Conservation (phyloP, 2,113 vertebrate species). For the Antigone vipio region DNA sequence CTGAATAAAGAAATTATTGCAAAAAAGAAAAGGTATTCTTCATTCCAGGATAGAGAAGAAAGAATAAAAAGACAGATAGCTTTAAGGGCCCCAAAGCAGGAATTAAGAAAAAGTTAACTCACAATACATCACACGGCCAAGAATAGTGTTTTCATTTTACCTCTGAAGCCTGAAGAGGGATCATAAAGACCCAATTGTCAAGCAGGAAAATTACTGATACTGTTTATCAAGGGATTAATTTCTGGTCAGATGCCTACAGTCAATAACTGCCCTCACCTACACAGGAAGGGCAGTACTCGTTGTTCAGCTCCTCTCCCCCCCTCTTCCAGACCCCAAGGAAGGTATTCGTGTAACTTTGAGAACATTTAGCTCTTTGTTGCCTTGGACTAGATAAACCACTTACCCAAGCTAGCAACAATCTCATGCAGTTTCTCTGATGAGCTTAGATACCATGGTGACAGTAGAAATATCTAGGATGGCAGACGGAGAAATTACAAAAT, state of each 20-base stretch:
- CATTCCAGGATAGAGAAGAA: background rate
- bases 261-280: background rate
- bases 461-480: conserved; percentile 1
- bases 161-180: background rate
- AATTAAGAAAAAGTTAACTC: background rate
- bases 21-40: background rate
- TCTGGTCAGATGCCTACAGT: background rate
- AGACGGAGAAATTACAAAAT: conserved; percentile 20
- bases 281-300: background rate
- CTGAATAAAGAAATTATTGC: background rate
- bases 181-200: background rate
- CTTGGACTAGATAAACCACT: background rate
- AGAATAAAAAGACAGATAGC: background rate
- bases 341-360: background rate
- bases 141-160: background rate
- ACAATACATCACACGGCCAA: background rate
- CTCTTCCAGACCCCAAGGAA: background rate
- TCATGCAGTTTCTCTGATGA: background rate
- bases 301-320: background rate
- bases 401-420: background rate
- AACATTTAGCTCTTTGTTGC: background rate
- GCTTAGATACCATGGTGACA: conserved; percentile 18
- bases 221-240: background rate
- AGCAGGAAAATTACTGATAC: background rate
- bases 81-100: background rate